Conservation (phyloP, 2,797 vertebrate genomes). For the Sphaeramia orbicularis region DNA sequence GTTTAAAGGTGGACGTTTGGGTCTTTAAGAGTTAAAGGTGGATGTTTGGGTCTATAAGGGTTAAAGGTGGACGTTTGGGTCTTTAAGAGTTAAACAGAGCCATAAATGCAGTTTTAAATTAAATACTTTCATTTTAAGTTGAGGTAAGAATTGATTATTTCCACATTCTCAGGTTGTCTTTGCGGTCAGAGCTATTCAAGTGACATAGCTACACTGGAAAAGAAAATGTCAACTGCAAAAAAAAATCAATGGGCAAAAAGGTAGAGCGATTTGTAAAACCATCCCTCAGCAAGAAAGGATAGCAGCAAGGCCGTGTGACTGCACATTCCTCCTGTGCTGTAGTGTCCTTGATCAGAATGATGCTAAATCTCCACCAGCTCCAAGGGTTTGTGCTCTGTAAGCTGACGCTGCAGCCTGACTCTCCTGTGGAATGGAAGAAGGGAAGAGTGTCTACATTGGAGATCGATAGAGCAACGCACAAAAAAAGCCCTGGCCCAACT, state of each 20-base stretch:
- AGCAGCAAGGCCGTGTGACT: slow-evolving; percentile 16
- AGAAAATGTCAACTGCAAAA: neutral
- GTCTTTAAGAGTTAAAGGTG: no score
- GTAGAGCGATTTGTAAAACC: slow-evolving; percentile 14
- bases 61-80: no score
- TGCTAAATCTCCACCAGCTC: slow-evolving; percentile 45
- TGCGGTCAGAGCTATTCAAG: slow-evolving; percentile 1
- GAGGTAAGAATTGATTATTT: slow-evolving; percentile 13
- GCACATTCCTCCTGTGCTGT: slow-evolving; percentile 35
- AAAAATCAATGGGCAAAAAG: neutral
- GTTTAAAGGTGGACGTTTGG: no score
- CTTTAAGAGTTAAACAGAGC: no score
- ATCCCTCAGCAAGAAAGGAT: slow-evolving; percentile 1
- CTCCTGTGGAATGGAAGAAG: slow-evolving; percentile 28
- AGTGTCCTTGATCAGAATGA: slow-evolving; percentile 60
- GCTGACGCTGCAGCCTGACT: slow-evolving; percentile 54
- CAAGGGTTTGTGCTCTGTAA: slow-evolving; percentile 44
- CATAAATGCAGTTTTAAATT: slow-evolving; percentile 41
- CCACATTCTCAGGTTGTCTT: neutral
- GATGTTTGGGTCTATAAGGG: no score
- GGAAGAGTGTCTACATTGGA: slow-evolving; percentile 44
- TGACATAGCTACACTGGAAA: neutral
- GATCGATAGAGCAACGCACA: slow-evolving; percentile 51
- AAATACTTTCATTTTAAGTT: slow-evolving; percentile 30
- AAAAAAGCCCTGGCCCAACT: slow-evolving; percentile 23